phyloP scores from a whole-genome alignment of 2,888 invertebrate species.

The Emmelina monodactyla region DNA sequence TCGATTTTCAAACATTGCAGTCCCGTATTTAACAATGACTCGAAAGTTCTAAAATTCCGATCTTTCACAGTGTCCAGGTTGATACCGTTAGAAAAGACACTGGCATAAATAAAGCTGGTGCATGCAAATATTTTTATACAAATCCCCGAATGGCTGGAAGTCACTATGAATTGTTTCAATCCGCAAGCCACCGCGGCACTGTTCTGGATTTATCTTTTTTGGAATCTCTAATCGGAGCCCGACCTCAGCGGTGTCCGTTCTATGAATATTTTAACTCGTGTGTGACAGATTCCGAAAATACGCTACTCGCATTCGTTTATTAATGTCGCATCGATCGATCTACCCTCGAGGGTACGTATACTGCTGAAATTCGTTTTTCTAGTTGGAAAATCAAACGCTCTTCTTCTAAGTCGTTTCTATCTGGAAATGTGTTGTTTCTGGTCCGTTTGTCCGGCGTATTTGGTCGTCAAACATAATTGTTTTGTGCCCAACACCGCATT shows the following conservation, averaged over 20 bases:
- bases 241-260: slow-evolving; percentile 37
- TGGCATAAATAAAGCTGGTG: too few relatives aligned
- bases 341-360: slow-evolving; percentile 31
- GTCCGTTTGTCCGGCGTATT: slow-evolving; percentile 29
- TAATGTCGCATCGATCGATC: slow-evolving; percentile 46
- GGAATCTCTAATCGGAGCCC: slow-evolving; percentile 36
- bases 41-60: too few relatives aligned
- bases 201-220: slow-evolving; percentile 1
- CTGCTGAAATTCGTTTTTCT: slow-evolving; percentile 56
- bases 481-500: slow-evolving; percentile 37
- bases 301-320: slow-evolving; percentile 44
- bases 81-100: too few relatives aligned
- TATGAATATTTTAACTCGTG: slow-evolving; percentile 55
- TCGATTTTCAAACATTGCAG: slow-evolving; percentile 23
- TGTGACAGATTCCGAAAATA: slow-evolving; percentile 44
- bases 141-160: too few relatives aligned
- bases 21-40: too few relatives aligned
- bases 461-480: slow-evolving; percentile 36
- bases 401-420: slow-evolving; percentile 32
- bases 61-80: too few relatives aligned
- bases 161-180: too few relatives aligned
- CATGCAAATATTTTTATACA: too few relatives aligned
- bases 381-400: slow-evolving; percentile 54
- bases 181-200: neutral
- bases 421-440: slow-evolving; percentile 27